Evolutionary conservation across 2,797 vertebrate genomes (phyloP).

Genomic region (Erethizon dorsatum): DNA sequence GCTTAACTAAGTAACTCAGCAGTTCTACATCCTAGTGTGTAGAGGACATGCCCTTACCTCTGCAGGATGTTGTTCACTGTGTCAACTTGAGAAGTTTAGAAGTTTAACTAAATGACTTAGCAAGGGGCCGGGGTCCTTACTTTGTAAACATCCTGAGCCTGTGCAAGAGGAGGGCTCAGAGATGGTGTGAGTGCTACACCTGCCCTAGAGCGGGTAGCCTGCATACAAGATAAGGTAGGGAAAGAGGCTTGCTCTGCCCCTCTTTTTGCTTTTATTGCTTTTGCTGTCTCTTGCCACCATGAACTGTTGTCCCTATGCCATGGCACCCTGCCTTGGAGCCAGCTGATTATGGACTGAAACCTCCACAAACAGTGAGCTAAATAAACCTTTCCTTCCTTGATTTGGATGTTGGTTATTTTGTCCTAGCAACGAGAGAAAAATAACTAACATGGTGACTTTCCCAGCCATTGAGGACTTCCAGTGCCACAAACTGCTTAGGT

Average conservation of each 20-base stretch:
- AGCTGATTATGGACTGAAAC: not conserved
- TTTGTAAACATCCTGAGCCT: too few relatives aligned
- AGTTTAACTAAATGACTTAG: not conserved
- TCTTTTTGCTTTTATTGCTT: too few relatives aligned
- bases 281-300: not conserved
- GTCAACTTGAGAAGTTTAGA: not conserved
- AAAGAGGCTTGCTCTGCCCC: not conserved
- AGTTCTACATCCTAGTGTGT: not conserved
- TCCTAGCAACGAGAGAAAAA: not conserved
- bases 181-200: not conserved
- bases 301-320: not conserved
- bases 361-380: not conserved
- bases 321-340: not conserved
- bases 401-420: not conserved
- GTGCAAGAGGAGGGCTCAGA: too few relatives aligned
- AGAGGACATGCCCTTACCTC: not conserved
- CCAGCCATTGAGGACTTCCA: not conserved
- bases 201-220: not conserved
- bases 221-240: not conserved
- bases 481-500: not conserved
- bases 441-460: not conserved
- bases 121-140: not conserved
- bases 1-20: not conserved
- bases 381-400: not conserved
- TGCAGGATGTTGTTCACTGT: not conserved